Conservation (phyloP, 2,888 invertebrate species). For the Bedellia somnulentella region DNA sequence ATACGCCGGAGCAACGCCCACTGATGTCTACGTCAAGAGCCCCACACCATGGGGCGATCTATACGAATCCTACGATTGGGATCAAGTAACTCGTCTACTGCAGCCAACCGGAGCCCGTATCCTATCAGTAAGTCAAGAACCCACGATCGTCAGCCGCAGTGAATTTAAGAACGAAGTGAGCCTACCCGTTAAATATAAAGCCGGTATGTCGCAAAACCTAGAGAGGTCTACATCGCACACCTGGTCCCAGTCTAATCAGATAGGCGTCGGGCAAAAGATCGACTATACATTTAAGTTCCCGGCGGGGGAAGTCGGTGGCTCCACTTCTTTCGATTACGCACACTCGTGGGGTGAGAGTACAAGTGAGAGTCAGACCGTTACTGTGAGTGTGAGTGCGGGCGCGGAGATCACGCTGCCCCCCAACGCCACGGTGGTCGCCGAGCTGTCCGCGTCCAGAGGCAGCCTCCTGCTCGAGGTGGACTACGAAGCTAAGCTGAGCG, state of each 20-base stretch:
- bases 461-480: constrained; percentile 27
- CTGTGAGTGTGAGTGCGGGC: constrained; percentile 25
- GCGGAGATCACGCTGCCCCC: constrained; percentile 33
- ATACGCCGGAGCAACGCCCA: constrained; percentile 23
- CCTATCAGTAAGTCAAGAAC: constrained; percentile 16
- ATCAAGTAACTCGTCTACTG: constrained; percentile 23
- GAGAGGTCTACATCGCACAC: constrained; percentile 30
- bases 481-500: constrained; percentile 23
- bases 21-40: constrained; percentile 23
- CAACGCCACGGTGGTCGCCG: constrained; percentile 27
- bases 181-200: constrained; percentile 31
- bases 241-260: constrained; percentile 26
- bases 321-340: constrained; percentile 25
- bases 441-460: constrained; percentile 27
- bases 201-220: constrained; percentile 31
- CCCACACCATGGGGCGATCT: constrained; percentile 45
- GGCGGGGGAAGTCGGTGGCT: constrained; percentile 24
- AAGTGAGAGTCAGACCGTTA: constrained; percentile 26
- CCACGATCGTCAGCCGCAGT: constrained; percentile 22
- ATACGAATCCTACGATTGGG: constrained; percentile 30
- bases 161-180: constrained; percentile 32
- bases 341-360: constrained; percentile 28
- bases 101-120: constrained; percentile 22
- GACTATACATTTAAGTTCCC: constrained; percentile 30
- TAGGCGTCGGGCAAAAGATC: constrained; percentile 25